Evolutionary conservation across 2,113 vertebrate genomes (phyloP).

Genomic region (Sitta europaea): DNA sequence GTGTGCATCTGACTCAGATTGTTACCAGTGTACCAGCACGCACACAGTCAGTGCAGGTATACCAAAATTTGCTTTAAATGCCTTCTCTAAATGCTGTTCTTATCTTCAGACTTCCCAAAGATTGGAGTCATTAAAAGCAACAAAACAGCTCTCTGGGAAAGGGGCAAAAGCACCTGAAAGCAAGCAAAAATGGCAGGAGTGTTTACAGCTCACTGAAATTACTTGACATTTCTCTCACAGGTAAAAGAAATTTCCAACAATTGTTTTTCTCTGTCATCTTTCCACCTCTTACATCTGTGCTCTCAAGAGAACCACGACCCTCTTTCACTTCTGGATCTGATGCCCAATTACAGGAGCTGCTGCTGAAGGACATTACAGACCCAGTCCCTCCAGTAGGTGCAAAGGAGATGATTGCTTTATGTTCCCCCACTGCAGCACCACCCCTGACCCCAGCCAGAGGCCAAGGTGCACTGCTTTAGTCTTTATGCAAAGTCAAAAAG

Average conservation of each 20-base stretch:
- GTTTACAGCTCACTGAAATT: background rate
- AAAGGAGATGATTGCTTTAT: background rate
- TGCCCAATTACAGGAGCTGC: background rate
- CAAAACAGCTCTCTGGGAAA: background rate
- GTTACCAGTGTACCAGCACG: background rate
- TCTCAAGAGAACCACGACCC: background rate
- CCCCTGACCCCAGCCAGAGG: background rate
- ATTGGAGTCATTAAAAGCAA: background rate
- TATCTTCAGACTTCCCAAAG: background rate
- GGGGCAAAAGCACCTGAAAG: background rate
- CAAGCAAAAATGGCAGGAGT: background rate
- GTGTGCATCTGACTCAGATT: background rate
- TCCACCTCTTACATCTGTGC: background rate
- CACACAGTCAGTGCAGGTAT: background rate
- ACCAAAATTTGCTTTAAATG: background rate
- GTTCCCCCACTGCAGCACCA: background rate
- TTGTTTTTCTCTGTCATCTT: constrained; percentile 12
- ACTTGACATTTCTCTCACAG: background rate
- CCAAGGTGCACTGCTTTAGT: background rate
- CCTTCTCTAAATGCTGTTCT: background rate
- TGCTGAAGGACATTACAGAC: background rate
- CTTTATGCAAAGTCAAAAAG: background rate
- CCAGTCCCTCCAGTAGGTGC: background rate
- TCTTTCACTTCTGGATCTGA: background rate
- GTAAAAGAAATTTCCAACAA: constrained; percentile 9